Evolutionary conservation across 1,140 invertebrate species (phyloP).

Genomic region (Diploscapter pachys): DNA sequence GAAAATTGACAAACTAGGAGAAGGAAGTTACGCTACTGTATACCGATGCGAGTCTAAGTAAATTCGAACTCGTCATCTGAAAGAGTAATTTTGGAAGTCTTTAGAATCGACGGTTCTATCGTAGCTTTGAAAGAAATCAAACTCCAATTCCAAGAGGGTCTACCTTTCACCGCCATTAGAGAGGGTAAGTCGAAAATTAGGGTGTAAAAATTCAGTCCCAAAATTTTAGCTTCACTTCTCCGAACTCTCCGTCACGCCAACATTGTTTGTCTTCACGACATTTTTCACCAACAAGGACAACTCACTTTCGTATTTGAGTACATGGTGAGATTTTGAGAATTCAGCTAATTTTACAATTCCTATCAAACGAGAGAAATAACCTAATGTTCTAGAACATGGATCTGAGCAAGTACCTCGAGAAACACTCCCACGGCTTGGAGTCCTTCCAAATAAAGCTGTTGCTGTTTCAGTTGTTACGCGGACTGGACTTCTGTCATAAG

Average conservation of each 20-base stretch:
- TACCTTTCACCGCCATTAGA: constrained; percentile 93
- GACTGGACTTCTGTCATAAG: constrained; percentile 86
- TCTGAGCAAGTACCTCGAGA: constrained; percentile 88
- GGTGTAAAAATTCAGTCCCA: not conserved
- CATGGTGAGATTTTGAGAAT: constrained; percentile 70
- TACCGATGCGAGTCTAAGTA: constrained; percentile 94
- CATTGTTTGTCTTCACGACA: constrained; percentile 95
- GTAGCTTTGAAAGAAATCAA: constrained; percentile 96
- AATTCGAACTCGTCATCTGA: constrained; percentile 60
- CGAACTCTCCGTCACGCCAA: constrained; percentile 89
- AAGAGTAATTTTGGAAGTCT: not conserved
- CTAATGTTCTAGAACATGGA: constrained; percentile 77
- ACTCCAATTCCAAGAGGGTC: constrained; percentile 93
- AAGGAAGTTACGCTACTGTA: constrained; percentile 96
- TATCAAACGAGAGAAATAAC: not conserved
- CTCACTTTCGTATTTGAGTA: constrained; percentile 98
- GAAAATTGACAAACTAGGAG: constrained; percentile 92
- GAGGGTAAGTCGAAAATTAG: constrained; percentile 65
- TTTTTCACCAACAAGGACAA: constrained; percentile 90
- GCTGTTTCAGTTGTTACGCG: constrained; percentile 88
- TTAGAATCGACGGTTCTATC: constrained; percentile 86
- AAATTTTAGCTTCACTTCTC: constrained; percentile 44
- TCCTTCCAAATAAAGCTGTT: constrained; percentile 70
- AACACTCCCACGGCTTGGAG: constrained; percentile 48
- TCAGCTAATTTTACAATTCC: too few species aligned